phyloP scores from a whole-genome alignment of 1,140 invertebrate species.

The Drosophila gunungcola region DNA sequence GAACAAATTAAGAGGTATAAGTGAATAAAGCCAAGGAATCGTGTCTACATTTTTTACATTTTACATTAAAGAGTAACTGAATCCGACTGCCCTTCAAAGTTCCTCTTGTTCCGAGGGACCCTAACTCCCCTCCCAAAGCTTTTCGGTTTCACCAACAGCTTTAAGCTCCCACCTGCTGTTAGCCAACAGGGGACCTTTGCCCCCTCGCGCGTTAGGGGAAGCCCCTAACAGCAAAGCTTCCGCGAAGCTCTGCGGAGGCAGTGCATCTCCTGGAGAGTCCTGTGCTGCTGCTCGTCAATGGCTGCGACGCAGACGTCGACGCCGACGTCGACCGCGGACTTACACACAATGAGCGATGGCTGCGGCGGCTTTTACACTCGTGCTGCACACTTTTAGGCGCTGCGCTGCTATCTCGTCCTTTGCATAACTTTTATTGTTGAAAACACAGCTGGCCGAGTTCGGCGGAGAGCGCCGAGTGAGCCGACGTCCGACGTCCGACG shows the following conservation, averaged over 20 bases:
- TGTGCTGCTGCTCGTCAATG: constrained; percentile 50
- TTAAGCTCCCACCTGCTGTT: constrained; percentile 25
- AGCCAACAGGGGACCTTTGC: background rate
- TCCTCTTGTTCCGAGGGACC: background rate
- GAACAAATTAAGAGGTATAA: too few relatives aligned
- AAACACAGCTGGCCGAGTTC: constrained; percentile 60
- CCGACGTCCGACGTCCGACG: background rate
- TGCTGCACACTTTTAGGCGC: constrained; percentile 68
- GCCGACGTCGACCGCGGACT: constrained; percentile 16
- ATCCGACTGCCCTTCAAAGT: too few relatives aligned
- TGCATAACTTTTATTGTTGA: constrained; percentile 79
- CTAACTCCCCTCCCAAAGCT: constrained; percentile 20
- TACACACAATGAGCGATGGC: constrained; percentile 35
- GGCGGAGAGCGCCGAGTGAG: constrained; percentile 41
- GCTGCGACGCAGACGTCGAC: constrained; percentile 33
- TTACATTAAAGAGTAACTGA: background rate
- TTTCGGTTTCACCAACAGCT: constrained; percentile 31
- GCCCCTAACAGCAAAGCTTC: constrained; percentile 9
- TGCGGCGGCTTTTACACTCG: constrained; percentile 19
- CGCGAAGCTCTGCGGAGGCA: constrained; percentile 14
- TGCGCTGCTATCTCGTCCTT: constrained; percentile 64
- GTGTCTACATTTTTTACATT: background rate
- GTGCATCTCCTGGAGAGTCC: constrained; percentile 14
- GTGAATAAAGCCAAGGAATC: too few relatives aligned
- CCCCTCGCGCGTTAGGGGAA: constrained; percentile 16